A percentile compares a stretch with the other conserved stretches of the same genome.
Evolutionary conservation across 1,140 invertebrate species (phyloP).

Genomic region (Drosophila funebris): DNA sequence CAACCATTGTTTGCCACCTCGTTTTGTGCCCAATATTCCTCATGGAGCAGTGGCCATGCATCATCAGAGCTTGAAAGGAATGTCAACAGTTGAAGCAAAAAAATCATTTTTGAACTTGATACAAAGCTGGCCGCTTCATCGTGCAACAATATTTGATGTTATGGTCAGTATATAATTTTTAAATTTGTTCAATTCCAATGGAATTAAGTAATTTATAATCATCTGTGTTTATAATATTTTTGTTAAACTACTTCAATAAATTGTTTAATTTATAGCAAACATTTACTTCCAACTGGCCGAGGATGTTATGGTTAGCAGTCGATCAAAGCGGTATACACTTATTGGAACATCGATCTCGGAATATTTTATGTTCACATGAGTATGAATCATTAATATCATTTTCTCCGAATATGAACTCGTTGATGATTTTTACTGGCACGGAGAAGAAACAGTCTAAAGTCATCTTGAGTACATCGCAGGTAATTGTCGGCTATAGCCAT

Average conservation of each 20-base stretch:
- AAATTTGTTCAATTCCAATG: slow-evolving; percentile 46
- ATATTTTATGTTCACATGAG: slow-evolving; percentile 94
- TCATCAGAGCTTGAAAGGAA: slow-evolving; percentile 93
- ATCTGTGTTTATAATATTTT: too few relatives aligned
- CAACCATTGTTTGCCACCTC: slow-evolving; percentile 91
- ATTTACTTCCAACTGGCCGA: slow-evolving; percentile 97
- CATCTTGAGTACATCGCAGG: slow-evolving; percentile 93
- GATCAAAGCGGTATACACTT: slow-evolving; percentile 97
- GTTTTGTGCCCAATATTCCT: slow-evolving; percentile 89
- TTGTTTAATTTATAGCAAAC: slow-evolving; percentile 87
- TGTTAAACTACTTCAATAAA: background rate
- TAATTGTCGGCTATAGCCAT: slow-evolving; percentile 73
- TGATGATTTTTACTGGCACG: slow-evolving; percentile 95
- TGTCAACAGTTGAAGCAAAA: slow-evolving; percentile 93
- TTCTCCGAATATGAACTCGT: slow-evolving; percentile 93
- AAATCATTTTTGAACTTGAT: slow-evolving; percentile 97
- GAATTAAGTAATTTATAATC: slow-evolving; percentile 4
- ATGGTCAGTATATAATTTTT: slow-evolving; percentile 85
- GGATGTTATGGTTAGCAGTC: slow-evolving; percentile 94
- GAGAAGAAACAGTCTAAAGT: slow-evolving; percentile 96
- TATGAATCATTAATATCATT: slow-evolving; percentile 94
- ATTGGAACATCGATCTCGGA: slow-evolving; percentile 93
- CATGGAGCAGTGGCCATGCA: slow-evolving; percentile 93
- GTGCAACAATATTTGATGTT: slow-evolving; percentile 97
- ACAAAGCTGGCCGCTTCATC: slow-evolving; percentile 95